Evolutionary conservation across 1,140 invertebrate genomes (phyloP), one percentile per base, ranked within the genome.

Genomic region (Sycophila sp.): DNA sequence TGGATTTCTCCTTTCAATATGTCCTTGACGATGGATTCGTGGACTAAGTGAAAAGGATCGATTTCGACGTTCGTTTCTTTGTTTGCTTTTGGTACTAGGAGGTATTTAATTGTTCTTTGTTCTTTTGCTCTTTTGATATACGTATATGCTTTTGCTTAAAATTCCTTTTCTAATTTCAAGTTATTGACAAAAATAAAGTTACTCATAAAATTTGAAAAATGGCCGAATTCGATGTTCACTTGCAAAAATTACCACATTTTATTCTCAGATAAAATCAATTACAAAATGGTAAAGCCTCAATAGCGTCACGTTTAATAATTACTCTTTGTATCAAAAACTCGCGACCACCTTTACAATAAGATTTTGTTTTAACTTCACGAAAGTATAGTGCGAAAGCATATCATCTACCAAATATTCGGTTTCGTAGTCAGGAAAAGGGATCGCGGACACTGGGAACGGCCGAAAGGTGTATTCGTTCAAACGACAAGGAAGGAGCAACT

Each of bases 51-150:
- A 62, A n/a, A n/a, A 69, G 58, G 24, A 53, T 24, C 47, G 17
- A 51, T 11, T 15, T 62, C 34, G 77, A 81, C 77, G 78, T 76
- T 75, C 75, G 76, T 81, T 74, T 74, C 71, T 82, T 78, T 77
- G 30, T 55, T 55, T 34, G 26, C 72, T 66, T 80, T 79, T 69
- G 62, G 67, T 76, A 68, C 71, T 74, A 68, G 51, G 73, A 73
- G 76, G 74, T 74, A 76, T 77, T 77, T 76, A 64, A 26, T 32
- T 77, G 73, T 77, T 79, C 68, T 78, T 76, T 77, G 30, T 51
- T 36, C 6, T 65, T 53, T 38, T 38, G 24, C 42, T 65, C 28
- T 40, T 42, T 42, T 34, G 1, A 38, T 7, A 30, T 65, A 10
- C 34, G 38, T 65, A 69, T 67, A 69, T 59, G 42, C 60, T 49